Evolutionary conservation across 2,888 invertebrate genomes (phyloP), one percentile per base, ranked within the genome.

Genomic region (Leucoptera coffeella): DNA sequence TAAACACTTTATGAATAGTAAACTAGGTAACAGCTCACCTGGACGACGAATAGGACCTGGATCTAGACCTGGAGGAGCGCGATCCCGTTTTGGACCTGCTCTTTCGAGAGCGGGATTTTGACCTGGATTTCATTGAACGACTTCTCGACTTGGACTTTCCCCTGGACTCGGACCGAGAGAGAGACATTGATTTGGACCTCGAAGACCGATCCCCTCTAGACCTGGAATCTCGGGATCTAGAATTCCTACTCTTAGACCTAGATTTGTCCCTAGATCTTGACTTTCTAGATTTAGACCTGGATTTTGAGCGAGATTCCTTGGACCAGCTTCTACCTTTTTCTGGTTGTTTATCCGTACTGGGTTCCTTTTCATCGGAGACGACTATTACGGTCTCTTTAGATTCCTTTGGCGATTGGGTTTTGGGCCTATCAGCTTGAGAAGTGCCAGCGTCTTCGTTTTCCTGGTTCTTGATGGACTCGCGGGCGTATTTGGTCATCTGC

Each of bases 401-500:
- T 14, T 14, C 14, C 14, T 25, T 13, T 11, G 23, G 14, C 8
- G 17, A 15, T 30, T 32, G 27, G 28, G 38, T 26, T 23, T 35
- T 19, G 10, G n/a, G n/a, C n/a, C n/a, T n/a, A n/a, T 17, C 30
- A 10, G 30, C 30, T 8, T 43, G 45, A 2, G 56, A 50, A 6
- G n/a, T n/a, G n/a, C n/a, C n/a, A n/a, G n/a, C n/a, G n/a, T 50
- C 54, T 20, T 50, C 53, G 11, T 28, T 35, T 20, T 47, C 36
- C 28, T 37, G 43, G n/a, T 44, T 39, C 34, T 57, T 55, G 20
- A 56, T 43, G 0, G 56, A 45, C 2, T 82, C 83, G 40, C 82
- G 82, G 2, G 86, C 85, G 52, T 86, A 83, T 32, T 32, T 82
- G 73, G 29, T 83, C 75, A 47, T 77, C 51, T 35, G 78, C 77